Evolutionary conservation across 2,888 invertebrate genomes (phyloP).

Genomic region (Hydrotaea diabolus): DNA sequence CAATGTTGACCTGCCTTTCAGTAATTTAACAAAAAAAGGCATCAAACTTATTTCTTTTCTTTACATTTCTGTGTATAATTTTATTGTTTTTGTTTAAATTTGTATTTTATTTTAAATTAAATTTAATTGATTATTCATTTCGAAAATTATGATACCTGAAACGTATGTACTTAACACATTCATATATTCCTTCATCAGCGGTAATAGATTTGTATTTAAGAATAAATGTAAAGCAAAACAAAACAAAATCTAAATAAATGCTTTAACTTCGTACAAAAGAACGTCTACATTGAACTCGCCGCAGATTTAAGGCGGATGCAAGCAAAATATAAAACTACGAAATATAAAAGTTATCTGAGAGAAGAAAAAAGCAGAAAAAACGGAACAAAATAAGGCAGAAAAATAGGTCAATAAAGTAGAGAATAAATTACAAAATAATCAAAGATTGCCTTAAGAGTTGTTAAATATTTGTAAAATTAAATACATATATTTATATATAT

Average conservation of each 20-base stretch:
- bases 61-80: conserved; percentile 34
- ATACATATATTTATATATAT: no score
- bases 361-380: background rate
- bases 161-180: background rate
- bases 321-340: background rate
- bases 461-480: background rate
- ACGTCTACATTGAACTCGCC: background rate
- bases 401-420: background rate
- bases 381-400: background rate
- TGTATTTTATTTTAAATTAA: conserved; percentile 19
- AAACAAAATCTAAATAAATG: background rate
- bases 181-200: background rate
- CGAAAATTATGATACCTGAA: conserved; percentile 24
- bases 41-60: background rate
- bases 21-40: no score
- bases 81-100: conserved; percentile 3
- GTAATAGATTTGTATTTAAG: background rate
- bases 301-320: no score
- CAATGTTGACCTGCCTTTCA: no score
- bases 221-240: conserved; percentile 15
- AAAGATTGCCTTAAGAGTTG: background rate
- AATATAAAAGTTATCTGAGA: no score
- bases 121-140: conserved; percentile 9
- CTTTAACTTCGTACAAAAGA: background rate
- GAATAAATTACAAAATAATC: conserved; percentile 34